phyloP scores from a whole-genome alignment of 2,888 invertebrate species.

The Tetramorium bicarinatum region DNA sequence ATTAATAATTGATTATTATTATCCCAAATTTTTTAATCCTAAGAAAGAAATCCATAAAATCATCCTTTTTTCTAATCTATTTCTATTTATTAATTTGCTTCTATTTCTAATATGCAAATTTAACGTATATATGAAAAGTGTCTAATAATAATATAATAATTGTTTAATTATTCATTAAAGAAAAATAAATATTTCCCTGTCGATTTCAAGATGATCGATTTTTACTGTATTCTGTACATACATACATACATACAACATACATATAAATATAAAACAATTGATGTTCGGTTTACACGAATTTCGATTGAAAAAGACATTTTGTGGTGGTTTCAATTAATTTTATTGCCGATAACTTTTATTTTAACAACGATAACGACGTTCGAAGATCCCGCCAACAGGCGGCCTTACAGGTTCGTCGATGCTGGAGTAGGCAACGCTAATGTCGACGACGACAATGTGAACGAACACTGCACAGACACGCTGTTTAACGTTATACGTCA shows the following conservation, averaged over 20 bases:
- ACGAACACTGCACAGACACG: not conserved
- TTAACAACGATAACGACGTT: not conserved
- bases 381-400: constrained; percentile 22
- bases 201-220: not conserved
- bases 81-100: no score
- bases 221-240: not conserved
- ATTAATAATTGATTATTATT: not conserved
- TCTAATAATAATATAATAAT: not conserved
- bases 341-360: not conserved
- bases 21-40: not conserved
- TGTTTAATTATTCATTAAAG: not conserved
- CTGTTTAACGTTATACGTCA: not conserved
- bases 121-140: not conserved
- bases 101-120: not conserved
- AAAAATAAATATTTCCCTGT: not conserved
- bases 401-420: not conserved
- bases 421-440: not conserved
- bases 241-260: not conserved
- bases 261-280: not conserved
- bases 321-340: not conserved
- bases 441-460: not conserved
- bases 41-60: not conserved
- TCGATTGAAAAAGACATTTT: not conserved
- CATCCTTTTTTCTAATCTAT: not conserved
- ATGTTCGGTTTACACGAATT: not conserved